Percentiles rank a stretch among this genome's conserved stretches.
phyloP scores from a whole-genome alignment of 2,888 invertebrate species.

The Dorcus hopei region DNA sequence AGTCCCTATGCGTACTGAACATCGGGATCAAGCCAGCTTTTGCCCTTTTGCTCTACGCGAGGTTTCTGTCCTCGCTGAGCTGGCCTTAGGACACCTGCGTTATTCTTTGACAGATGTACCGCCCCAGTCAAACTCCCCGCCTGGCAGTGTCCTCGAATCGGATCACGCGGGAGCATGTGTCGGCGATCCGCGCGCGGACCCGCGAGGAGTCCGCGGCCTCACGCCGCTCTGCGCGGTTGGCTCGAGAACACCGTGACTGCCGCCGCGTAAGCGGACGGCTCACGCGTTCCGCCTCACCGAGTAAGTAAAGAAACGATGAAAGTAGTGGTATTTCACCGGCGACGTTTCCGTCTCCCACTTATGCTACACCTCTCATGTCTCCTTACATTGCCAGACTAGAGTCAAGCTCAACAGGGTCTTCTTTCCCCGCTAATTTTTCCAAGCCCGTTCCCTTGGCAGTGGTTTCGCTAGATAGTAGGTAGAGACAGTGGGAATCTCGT shows the following conservation, averaged over 20 bases:
- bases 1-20: conserved; percentile 53
- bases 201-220: too few species aligned
- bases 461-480: conserved; percentile 38
- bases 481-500: conserved; percentile 38
- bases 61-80: conserved; percentile 68
- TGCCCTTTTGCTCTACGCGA: conserved; percentile 69
- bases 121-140: conserved; percentile 51
- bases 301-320: conserved; percentile 21
- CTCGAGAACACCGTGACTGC: too few species aligned
- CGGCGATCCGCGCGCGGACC: too few species aligned
- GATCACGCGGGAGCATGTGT: too few species aligned
- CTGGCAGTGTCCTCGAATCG: conserved; percentile 8
- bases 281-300: too few species aligned
- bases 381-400: conserved; percentile 25
- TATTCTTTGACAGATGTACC: conserved; percentile 59
- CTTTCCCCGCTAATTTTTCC: conserved; percentile 27
- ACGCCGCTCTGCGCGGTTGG: too few species aligned
- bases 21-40: conserved; percentile 66
- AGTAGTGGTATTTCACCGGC: conserved; percentile 24
- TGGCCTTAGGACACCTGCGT: conserved; percentile 57
- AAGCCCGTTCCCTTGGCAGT: conserved; percentile 35
- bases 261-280: too few species aligned
- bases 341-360: conserved; percentile 22
- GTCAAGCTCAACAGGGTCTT: conserved; percentile 27
- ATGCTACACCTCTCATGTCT: conserved; percentile 27